A percentile compares a stretch with the other conserved stretches of the same genome.
Evolutionary conservation across 2,888 invertebrate genomes (phyloP).

Genomic region (Ommatoiulus sabulosus): DNA sequence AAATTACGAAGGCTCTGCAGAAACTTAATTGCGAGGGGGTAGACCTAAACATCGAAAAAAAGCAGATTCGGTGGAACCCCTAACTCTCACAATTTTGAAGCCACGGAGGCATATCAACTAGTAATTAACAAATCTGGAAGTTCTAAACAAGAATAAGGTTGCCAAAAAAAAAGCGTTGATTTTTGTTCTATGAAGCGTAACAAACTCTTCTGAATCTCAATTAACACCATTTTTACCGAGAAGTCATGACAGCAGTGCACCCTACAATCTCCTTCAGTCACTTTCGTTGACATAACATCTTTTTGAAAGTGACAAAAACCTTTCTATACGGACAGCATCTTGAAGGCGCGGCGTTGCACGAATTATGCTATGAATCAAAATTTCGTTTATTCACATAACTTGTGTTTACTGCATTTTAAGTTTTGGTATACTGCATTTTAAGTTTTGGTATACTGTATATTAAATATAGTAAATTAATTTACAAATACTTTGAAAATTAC

Average conservation of each 20-base stretch:
- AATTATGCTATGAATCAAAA: too few relatives aligned
- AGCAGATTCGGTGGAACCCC: neutral
- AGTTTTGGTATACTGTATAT: too few relatives aligned
- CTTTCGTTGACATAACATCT: neutral
- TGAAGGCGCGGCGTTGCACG: too few relatives aligned
- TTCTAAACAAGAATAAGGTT: neutral
- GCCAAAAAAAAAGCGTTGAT: neutral
- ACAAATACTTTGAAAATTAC: too few relatives aligned
- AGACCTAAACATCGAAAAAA: neutral
- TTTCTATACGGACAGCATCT: too few relatives aligned
- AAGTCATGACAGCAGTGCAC: neutral
- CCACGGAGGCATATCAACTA: conserved; percentile 10
- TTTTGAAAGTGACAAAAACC: too few relatives aligned
- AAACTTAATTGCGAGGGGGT: neutral
- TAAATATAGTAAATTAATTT: too few relatives aligned
- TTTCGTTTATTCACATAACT: too few relatives aligned
- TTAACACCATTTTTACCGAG: neutral
- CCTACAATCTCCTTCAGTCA: neutral
- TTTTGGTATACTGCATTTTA: too few relatives aligned
- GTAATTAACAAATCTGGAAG: conserved; percentile 13
- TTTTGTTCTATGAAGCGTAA: conserved; percentile 17
- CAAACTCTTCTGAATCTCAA: conserved; percentile 23
- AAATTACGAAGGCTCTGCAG: neutral
- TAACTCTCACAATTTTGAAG: neutral
- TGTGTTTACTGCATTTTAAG: too few relatives aligned